Evolutionary conservation across 2,113 vertebrate species (phyloP).

Genomic region (Pterocles burchelli): DNA sequence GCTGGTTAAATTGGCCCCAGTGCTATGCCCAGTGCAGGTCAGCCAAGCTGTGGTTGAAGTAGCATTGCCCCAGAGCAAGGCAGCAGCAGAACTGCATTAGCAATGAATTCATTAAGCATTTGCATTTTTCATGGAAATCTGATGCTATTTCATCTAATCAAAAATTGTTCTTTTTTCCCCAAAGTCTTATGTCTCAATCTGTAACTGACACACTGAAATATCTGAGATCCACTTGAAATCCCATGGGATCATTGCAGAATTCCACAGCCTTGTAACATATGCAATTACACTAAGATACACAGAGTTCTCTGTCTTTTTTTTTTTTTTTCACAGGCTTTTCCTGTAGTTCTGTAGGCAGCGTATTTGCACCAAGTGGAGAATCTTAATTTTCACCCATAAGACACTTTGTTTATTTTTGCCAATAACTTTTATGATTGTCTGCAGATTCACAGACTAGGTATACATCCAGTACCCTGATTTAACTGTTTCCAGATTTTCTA

Average conservation of each 20-base stretch:
- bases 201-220: slow-evolving; percentile 50
- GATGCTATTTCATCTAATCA: slow-evolving; percentile 47
- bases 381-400: slow-evolving; percentile 23
- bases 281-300: slow-evolving; percentile 37
- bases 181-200: slow-evolving; percentile 59
- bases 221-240: slow-evolving; percentile 54
- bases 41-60: neutral
- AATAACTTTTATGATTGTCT: slow-evolving; percentile 10
- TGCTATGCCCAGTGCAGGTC: neutral
- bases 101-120: slow-evolving; percentile 18
- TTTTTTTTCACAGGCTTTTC: neutral
- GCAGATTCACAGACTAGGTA: neutral
- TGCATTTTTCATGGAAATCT: slow-evolving; percentile 56
- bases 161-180: neutral
- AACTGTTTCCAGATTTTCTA: slow-evolving; percentile 9
- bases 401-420: neutral
- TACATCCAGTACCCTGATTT: neutral
- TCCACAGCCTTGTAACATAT: slow-evolving; percentile 47
- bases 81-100: neutral
- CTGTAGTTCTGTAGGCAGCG: neutral
- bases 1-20: neutral
- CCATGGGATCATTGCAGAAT: slow-evolving; percentile 31
- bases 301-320: neutral
- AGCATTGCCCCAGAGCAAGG: neutral
- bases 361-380: slow-evolving; percentile 27